phyloP scores from a whole-genome alignment of 2,797 vertebrate genomes.

The Benthosema pterotum region DNA sequence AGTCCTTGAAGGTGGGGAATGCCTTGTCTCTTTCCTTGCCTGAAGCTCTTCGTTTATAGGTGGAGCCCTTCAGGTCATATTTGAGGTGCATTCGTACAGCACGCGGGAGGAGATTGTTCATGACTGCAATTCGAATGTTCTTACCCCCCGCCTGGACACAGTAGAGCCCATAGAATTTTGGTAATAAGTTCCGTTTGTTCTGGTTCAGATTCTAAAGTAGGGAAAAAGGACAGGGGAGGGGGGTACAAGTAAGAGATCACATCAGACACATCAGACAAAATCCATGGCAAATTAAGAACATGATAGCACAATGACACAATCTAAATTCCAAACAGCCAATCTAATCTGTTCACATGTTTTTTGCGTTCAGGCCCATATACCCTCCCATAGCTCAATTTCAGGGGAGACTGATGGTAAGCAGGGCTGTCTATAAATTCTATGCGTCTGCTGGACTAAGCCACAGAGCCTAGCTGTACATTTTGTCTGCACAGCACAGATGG shows the following conservation, averaged over 20 bases:
- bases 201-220: slow-evolving; percentile 91
- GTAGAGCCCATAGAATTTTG: slow-evolving; percentile 95
- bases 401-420: no score
- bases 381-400: no score
- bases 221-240: background rate
- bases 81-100: slow-evolving; percentile 92
- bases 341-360: background rate
- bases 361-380: no score
- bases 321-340: background rate
- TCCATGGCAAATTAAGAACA: background rate
- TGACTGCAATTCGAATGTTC: slow-evolving; percentile 94
- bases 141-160: slow-evolving; percentile 92
- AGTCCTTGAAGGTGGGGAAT: slow-evolving; percentile 91
- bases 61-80: slow-evolving; percentile 96
- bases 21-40: slow-evolving; percentile 87
- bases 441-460: no score
- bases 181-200: slow-evolving; percentile 92
- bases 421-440: no score
- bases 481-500: no score
- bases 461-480: no score
- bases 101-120: slow-evolving; percentile 95
- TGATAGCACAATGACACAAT: background rate
- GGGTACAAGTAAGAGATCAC: background rate
- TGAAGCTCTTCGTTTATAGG: slow-evolving; percentile 90
- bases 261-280: no score